Conservation (phyloP, 2,113 vertebrate species). For the Gymnogyps californianus region DNA sequence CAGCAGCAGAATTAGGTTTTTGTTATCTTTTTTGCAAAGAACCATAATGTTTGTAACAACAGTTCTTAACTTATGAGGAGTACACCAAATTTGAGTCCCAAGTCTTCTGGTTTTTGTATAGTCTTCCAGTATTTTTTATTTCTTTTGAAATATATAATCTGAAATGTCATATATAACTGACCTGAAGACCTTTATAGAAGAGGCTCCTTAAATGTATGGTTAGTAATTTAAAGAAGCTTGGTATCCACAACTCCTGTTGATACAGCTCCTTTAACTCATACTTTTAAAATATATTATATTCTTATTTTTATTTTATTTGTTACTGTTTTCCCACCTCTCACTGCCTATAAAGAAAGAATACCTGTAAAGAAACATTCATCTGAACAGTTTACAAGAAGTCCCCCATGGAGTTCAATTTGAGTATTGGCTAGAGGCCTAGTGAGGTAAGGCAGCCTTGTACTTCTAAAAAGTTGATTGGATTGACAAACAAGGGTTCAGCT, state of each 20-base stretch:
- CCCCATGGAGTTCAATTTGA: background rate
- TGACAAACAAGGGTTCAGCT: background rate
- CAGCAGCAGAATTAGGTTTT: background rate
- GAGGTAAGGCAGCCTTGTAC: background rate
- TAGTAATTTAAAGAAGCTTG: background rate
- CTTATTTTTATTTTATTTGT: background rate
- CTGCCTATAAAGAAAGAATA: background rate
- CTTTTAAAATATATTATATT: background rate
- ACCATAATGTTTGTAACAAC: background rate
- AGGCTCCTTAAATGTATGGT: rapidly evolving
- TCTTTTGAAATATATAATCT: background rate
- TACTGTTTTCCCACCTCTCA: background rate
- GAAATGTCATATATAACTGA: background rate
- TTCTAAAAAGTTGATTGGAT: background rate
- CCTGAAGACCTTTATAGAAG: background rate
- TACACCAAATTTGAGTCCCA: background rate
- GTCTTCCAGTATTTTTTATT: background rate
- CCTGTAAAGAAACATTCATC: background rate
- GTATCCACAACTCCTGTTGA: background rate
- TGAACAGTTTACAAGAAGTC: background rate
- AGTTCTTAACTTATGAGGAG: rapidly evolving
- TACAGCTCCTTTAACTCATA: background rate
- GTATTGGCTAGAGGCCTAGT: background rate
- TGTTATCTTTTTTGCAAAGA: background rate
- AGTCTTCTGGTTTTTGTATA: background rate